Evolutionary conservation across 2,888 invertebrate species (phyloP), one percentile per base, ranked within the genome.

Genomic region (Lochmaea capreae): DNA sequence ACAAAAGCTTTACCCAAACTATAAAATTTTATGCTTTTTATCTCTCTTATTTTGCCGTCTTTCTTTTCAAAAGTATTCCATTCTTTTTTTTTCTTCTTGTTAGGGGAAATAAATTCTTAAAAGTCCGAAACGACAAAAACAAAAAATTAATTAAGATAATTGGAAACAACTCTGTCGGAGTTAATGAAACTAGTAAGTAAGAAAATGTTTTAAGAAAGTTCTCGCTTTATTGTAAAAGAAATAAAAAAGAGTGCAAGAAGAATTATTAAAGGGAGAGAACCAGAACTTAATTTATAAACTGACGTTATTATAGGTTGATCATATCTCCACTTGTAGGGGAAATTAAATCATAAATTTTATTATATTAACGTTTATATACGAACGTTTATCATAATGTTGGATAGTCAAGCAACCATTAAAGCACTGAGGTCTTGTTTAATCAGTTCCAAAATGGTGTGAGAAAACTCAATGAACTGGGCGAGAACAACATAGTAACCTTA

Each of bases 81-180:
- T 14, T 46, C 3, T 14, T 49, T 5, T n/a, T 14, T n/a, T 49
- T 46, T 3, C 2, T 18, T 18, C 4, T 54, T 54, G 9, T 18
- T 54, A 0, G 5, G 52, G 8, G 16, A 54, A 54, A 12, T 49
- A 49, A 54, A 16, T 54, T 54, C 54, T 54, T 54, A 54, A 18
- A 54, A 16, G 54, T 54, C 54, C 54, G 18, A 54, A 54, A 54
- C 54, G 54, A 54, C 18, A 54, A 16, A n/a, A 54, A 54, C 54
- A 54, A 54, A 54, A 54, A 54, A 54, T 54, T 54, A 54, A 54
- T 54, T 54, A 54, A 54, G 54, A 54, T 54, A 54, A 54, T 54
- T 9, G 54, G 54, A 54, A 54, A 10, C 18, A 16, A 54, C 18
- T 54, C 54, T n/a, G n/a, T 54, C 18, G 18, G 18, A 54, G 18